Evolutionary conservation across 2,113 vertebrate genomes (phyloP).

Genomic region (Orthochromis malagaraziensis): DNA sequence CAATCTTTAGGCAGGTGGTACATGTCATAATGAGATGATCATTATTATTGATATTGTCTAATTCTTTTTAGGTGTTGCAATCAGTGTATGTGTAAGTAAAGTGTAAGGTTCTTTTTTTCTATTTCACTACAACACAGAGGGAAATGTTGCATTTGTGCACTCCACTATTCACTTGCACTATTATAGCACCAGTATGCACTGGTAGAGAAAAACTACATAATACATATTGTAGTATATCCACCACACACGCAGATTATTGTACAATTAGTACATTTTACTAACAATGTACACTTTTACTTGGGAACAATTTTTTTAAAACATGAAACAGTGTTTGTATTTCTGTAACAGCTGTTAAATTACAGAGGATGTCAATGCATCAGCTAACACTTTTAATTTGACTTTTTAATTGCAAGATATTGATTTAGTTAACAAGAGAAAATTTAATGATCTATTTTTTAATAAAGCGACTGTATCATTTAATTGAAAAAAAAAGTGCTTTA

Average conservation of each 20-base stretch:
- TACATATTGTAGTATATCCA: neutral
- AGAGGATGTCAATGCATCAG: neutral
- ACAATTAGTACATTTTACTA: neutral
- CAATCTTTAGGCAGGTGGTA: neutral
- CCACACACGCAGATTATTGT: neutral
- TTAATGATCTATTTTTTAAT: neutral
- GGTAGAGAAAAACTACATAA: neutral
- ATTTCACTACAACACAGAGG: neutral
- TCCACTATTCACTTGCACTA: neutral
- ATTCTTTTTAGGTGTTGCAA: neutral
- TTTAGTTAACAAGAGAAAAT: neutral
- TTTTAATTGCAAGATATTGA: neutral
- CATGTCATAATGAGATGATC: neutral
- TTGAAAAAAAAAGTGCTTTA: neutral
- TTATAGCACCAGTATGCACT: neutral
- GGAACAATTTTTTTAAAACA: neutral
- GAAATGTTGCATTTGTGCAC: neutral
- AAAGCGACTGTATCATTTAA: neutral
- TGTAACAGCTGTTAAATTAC: neutral
- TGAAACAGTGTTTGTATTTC: neutral
- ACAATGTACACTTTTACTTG: neutral
- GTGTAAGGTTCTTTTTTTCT: neutral
- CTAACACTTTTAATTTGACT: neutral
- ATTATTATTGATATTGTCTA: neutral
- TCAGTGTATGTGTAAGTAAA: neutral